A percentile compares a stretch with the other conserved stretches of the same genome.
Evolutionary conservation across 2,113 vertebrate species (phyloP).

Genomic region (Aspiorhynchus laticeps): DNA sequence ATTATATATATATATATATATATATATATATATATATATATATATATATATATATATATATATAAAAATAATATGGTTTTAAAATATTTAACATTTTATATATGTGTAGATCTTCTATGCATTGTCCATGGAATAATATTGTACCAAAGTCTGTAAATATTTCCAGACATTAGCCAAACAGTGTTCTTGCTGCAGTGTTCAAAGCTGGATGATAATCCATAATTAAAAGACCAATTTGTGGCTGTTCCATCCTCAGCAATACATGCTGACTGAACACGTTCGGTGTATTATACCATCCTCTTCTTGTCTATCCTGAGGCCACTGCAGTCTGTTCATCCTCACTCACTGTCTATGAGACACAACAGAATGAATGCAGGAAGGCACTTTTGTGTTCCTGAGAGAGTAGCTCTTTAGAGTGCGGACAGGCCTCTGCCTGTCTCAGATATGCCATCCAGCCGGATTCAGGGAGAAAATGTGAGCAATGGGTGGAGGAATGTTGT

Average conservation of each 20-base stretch:
- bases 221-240: conserved; percentile 22
- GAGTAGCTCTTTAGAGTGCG: conserved; percentile 7
- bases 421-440: conserved; percentile 73
- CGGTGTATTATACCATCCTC: not conserved
- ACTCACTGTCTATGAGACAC: conserved; percentile 43
- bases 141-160: not conserved
- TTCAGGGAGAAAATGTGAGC: conserved; percentile 76
- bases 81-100: no score
- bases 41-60: no score
- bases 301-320: conserved; percentile 59
- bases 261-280: not conserved
- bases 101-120: not conserved
- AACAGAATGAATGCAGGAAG: conserved; percentile 43
- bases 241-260: not conserved
- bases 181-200: not conserved
- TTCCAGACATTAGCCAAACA: not conserved
- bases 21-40: no score
- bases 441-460: conserved; percentile 79
- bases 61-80: no score
- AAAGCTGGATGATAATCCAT: not conserved
- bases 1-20: no score
- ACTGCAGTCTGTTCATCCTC: conserved; percentile 53
- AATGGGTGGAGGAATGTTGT: conserved; percentile 75
- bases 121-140: not conserved
- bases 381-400: conserved; percentile 43